A percentile compares a stretch with the other conserved stretches of the same genome.
Conservation (phyloP, 2,113 vertebrate species). For the Ictidomys tridecemlineatus region DNA sequence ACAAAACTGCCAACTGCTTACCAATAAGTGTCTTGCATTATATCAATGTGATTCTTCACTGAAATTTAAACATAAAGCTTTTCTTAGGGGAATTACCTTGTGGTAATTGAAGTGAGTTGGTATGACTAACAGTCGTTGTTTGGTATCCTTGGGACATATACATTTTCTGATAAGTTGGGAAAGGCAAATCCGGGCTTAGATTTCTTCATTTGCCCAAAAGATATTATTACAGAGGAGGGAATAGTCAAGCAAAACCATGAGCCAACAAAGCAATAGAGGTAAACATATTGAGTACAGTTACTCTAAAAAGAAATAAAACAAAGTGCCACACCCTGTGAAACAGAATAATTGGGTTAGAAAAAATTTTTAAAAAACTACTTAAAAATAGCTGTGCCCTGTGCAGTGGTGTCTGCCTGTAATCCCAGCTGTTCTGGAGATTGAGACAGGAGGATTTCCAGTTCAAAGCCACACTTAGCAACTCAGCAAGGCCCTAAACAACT, state of each 20-base stretch:
- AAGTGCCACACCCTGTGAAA: background rate
- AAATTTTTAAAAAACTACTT: background rate
- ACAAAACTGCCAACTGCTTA: background rate
- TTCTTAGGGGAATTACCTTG: background rate
- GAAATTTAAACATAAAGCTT: background rate
- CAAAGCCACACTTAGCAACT: no score
- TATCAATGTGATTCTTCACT: background rate
- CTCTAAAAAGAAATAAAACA: background rate
- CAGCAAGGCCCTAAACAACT: no score
- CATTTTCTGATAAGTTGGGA: background rate
- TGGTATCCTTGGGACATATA: background rate
- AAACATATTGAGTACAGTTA: background rate
- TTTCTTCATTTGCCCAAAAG: background rate
- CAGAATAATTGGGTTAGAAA: background rate
- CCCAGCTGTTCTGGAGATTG: no score
- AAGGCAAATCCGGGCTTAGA: background rate
- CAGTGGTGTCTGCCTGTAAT: no score
- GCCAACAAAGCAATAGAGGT: background rate
- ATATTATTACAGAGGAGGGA: background rate
- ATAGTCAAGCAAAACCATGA: background rate
- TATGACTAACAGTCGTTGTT: background rate
- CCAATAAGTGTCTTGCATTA: background rate
- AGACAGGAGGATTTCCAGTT: no score
- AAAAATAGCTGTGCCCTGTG: background rate
- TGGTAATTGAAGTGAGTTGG: background rate